Percentiles rank a stretch among this genome's conserved stretches.
Evolutionary conservation across 2,113 vertebrate genomes (phyloP).

Genomic region (Labeo rohita): DNA sequence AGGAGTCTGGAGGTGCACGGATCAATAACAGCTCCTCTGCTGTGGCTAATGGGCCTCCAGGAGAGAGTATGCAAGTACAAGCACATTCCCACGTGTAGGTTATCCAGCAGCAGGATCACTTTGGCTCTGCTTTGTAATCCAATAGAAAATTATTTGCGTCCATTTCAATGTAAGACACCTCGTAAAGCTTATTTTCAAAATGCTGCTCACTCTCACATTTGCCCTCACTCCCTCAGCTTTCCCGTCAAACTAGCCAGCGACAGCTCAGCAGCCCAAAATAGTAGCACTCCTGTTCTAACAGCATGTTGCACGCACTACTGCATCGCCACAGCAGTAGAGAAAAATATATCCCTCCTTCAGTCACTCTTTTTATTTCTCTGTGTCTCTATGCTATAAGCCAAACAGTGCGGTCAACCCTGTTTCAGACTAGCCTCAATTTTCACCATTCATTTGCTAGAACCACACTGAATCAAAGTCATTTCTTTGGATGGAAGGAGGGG

Average conservation of each 20-base stretch:
- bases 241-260: conserved; percentile 26
- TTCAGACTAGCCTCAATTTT: neutral
- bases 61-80: neutral
- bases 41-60: conserved; percentile 26
- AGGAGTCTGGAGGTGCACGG: conserved; percentile 22
- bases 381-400: neutral
- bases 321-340: conserved; percentile 5
- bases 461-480: neutral
- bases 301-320: conserved; percentile 15
- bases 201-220: neutral
- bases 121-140: conserved; percentile 18
- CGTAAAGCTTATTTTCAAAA: conserved; percentile 15
- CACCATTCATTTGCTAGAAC: neutral
- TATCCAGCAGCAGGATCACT: neutral
- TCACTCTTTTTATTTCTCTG: conserved; percentile 2
- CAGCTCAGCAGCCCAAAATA: conserved; percentile 25
- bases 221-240: conserved; percentile 16
- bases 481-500: neutral
- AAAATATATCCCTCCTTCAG: neutral
- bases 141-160: conserved; percentile 12
- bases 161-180: conserved; percentile 34
- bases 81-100: neutral
- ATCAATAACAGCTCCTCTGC: conserved; percentile 27
- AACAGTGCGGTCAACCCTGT: neutral
- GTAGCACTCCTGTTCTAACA: neutral